Conservation (phyloP, 2,888 invertebrate genomes). For the Nephrotoma guestfalica region DNA sequence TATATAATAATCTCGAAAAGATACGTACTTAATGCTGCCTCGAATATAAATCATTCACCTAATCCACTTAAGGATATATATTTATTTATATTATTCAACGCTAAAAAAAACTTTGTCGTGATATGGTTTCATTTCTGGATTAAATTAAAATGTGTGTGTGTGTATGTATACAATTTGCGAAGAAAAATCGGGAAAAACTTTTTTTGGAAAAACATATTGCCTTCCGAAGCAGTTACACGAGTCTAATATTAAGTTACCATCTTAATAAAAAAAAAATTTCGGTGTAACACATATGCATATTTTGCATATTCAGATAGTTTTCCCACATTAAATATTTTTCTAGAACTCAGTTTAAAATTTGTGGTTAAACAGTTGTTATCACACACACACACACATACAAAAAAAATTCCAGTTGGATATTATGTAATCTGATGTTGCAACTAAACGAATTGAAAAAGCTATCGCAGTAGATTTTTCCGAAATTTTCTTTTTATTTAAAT, state of each 20-base stretch:
- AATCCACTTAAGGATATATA: background rate
- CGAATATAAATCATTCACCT: background rate
- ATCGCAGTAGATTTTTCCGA: background rate
- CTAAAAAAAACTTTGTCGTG: background rate
- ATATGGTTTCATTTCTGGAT: background rate
- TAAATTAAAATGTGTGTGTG: background rate
- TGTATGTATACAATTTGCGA: background rate
- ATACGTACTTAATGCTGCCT: background rate
- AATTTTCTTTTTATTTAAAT: background rate
- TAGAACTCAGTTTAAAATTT: background rate
- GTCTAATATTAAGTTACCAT: background rate
- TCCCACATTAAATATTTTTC: background rate
- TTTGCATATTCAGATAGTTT: background rate
- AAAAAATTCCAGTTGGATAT: background rate
- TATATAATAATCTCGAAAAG: background rate
- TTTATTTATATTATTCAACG: background rate
- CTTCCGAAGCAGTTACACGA: background rate
- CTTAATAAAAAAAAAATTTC: background rate
- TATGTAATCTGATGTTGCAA: background rate
- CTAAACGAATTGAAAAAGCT: background rate
- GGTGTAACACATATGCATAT: background rate
- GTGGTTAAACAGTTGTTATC: background rate
- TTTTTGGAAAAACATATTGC: background rate
- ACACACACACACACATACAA: background rate
- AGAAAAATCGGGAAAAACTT: background rate